Base-by-base conservation (phyloP, 2,888 invertebrate genomes). In the Dicyrtomina minuta region DNA sequence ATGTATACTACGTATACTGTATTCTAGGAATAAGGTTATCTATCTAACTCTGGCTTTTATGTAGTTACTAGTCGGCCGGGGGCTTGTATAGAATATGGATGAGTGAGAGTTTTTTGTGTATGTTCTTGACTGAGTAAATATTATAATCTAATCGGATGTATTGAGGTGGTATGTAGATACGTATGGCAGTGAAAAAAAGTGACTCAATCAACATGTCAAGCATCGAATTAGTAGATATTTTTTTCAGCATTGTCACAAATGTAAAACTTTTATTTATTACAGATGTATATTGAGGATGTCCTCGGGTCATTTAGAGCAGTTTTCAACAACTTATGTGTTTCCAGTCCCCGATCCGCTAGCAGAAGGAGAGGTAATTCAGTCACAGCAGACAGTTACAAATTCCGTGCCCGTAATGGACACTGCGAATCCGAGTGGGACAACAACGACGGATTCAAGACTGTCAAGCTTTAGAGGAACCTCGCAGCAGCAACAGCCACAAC, bases 271-370 rank as follows among this genome's bases (percentile, higher is more conserved):
- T 49, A 60, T 53, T 65, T 39, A 8, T 70, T 69, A 24, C 71
- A 77, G 78, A 78, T 78, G 78, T 74, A 64, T 74, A 70, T 76
- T 75, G 75, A 76, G 72, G 56, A 76, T 78, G 75, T 75, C 76
- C 69, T 71, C 73, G 70, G 72, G 75, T 70, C 74, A 73, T 67
- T 65, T 70, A 72, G 70, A 74, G 66, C 71, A 70, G 65, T 64
- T 51, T 68, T 71, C 73, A 46, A 75, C 75, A 55, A 78, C 76
- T 56, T 78, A 78, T 66, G 75, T 78, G 60, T 78, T 78, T 59
- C 78, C 75, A 59, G 65, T 72, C 59, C 62, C 73, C 33, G 73
- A 75, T 56, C 66, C 74, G 12, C 59, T 70, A 27, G 61, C 68
- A 65, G 70, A 66, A 62, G 61, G 55, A 58, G 65, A 65, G 33